Evolutionary conservation across 2,797 vertebrate genomes (phyloP), one percentile per base, ranked within the genome.

Genomic region (Gymnopithys bicolor): DNA sequence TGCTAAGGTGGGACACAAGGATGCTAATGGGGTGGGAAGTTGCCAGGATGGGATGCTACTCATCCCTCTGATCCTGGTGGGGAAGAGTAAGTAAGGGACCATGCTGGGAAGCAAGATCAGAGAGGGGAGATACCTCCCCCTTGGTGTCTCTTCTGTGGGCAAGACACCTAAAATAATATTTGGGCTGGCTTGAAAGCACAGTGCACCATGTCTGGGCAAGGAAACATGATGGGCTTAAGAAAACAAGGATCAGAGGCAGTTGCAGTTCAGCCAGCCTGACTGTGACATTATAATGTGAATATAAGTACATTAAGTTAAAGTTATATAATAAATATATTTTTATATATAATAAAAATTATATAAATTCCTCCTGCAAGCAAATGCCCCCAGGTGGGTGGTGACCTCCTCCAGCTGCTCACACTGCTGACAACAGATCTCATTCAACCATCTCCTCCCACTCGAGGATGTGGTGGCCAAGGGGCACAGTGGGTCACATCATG

Each of bases 151-250:
- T 80, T 78, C 63, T 66, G 68, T 22, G 60, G 67, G 84, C 73
- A 28, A 84, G 79, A 89, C 92, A 90, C 90, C 87, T 94, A 89
- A 77, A 96, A 96, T 66, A 95, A 96, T 87, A 95, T 90, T 84
- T 92, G 58, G 63, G 66, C 69, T 94, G 11, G 1, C 59, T 56
- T 75, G 58, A 80, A 66, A 92, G 64, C 43, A 19, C 43, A 59
- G 87, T 0, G 0, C 17, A 3, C 27, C 32, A 13, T 0, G 1
- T 66, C 74, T 1, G 0, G 77, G 39, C 63, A 48, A 75, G 84
- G 84, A 92, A 78, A 68, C 5, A 19, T 1, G 0, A 7, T 3
- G 39, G 35, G 23, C 43, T 93, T 89, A 53, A 84, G 64, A 64
- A 89, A 94, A 92, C 35, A 94, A 46, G 46, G 56, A 28, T 9